Base-by-base conservation (phyloP, 2,888 invertebrate genomes). In the Gandaritis pyraliata region DNA sequence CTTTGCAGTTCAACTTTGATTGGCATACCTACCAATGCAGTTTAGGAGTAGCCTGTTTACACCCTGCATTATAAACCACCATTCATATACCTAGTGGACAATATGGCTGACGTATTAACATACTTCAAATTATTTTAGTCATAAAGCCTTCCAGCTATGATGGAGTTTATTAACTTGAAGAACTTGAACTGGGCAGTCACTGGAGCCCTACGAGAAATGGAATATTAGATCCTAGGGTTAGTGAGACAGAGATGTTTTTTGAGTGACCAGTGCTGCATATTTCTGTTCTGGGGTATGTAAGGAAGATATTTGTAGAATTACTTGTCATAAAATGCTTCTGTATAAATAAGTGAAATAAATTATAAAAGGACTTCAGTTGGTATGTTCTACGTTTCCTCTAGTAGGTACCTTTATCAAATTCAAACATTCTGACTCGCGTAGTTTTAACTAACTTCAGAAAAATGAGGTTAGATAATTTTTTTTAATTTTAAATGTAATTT, bases 71-170 rank as follows among this genome's bases (percentile, higher is more conserved):
- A n/a, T n/a, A 23, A 10, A 61, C 55, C 33, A 53, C 33, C 23
- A 38, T 46, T 43, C 45, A 36, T 36, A 33, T 33, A 33, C 33
- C 33, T 47, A 16, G 41, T 43, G 41, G 46, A 58, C 51, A 59
- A 63, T 58, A 63, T 55, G 55, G 58, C 58, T 43, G 51, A 29
- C 6, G 50, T 29, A 50, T 55, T 55, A 55, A 55, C 60, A 46
- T 55, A 46, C 50, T 39, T 60, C 50, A 51, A 47, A 55, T 48
- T 43, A 63, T 46, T 58, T 39, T 6, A 15, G 18, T 30, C 50
- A 58, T 62, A 62, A 62, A 62, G 38, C 50, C 13, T 55, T 61
- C 52, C 38, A 47, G 52, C 30, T 54, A 61, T 62, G 38, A 58
- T 51, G n/a, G n/a, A n/a, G 46, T 58, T 63, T 63, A 58, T 63